These are phyloP conservation scores for Euglossa dilemma DNA, from an alignment of 1,140 invertebrate species.

Conservation along the genomic window DNA sequence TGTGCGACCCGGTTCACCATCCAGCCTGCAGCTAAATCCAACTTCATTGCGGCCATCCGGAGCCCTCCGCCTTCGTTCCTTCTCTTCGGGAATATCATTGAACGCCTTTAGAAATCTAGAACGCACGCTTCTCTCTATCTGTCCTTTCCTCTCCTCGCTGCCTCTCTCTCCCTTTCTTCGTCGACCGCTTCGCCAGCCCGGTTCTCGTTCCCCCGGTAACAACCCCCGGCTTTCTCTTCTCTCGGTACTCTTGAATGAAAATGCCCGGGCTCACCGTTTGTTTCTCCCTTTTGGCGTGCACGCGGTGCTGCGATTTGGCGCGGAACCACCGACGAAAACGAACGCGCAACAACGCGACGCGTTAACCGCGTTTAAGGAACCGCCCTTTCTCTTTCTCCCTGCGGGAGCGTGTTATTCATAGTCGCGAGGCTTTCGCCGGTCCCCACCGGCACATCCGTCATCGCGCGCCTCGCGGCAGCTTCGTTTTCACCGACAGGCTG, in stretches of 20 bases:
- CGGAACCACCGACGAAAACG: background rate
- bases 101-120: slow-evolving; percentile 70
- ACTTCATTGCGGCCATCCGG: slow-evolving; percentile 71
- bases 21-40: slow-evolving; percentile 69
- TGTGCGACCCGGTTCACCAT: slow-evolving; percentile 60
- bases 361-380: slow-evolving; percentile 56
- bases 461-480: background rate
- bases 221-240: background rate
- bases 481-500: background rate
- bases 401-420: background rate
- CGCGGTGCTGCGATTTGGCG: background rate
- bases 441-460: background rate
- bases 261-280: slow-evolving; percentile 31
- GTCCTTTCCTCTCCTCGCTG: background rate
- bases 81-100: slow-evolving; percentile 70
- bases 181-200: background rate
- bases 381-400: background rate
- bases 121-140: slow-evolving; percentile 48
- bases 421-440: slow-evolving; percentile 6
- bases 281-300: background rate
- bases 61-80: slow-evolving; percentile 62
- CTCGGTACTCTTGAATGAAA: slow-evolving; percentile 51
- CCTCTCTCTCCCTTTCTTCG: too few relatives aligned
- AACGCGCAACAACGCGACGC: background rate
- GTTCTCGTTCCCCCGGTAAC: background rate